Percentiles rank a stretch among this genome's conserved stretches.
These are phyloP conservation scores for Siniperca knerii DNA, from an alignment of 2,113 vertebrate species.

Conservation along the genomic window DNA sequence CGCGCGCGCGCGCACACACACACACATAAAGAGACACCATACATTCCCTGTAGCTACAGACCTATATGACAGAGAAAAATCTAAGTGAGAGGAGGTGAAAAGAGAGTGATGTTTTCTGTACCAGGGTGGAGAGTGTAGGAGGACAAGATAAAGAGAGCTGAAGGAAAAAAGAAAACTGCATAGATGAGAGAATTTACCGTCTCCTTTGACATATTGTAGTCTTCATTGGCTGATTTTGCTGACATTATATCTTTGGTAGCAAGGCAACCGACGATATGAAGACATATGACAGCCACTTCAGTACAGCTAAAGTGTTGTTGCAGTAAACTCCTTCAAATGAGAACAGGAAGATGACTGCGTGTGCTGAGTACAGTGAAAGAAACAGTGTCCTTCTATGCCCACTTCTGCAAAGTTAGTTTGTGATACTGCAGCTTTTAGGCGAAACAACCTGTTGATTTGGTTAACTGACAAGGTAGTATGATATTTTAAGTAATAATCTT, in stretches of 20 bases:
- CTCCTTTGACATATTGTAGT: slow-evolving; percentile 29
- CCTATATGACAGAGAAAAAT: slow-evolving; percentile 4
- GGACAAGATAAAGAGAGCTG: slow-evolving; percentile 50
- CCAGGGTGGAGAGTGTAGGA: slow-evolving; percentile 37
- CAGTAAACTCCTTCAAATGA: not conserved
- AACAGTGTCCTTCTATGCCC: not conserved
- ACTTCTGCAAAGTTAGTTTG: not conserved
- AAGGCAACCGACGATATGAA: not conserved
- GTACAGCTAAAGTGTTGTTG: not conserved
- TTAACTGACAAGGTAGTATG: not conserved
- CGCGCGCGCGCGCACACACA: too few species aligned
- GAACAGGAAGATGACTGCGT: not conserved
- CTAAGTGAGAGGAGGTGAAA: slow-evolving; percentile 9
- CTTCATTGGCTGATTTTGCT: slow-evolving; percentile 32
- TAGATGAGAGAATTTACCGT: slow-evolving; percentile 9
- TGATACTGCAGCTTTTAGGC: not conserved
- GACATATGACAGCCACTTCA: not conserved
- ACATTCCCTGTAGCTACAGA: slow-evolving; percentile 22
- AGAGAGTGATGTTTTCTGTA: slow-evolving; percentile 6
- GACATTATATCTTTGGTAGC: slow-evolving; percentile 27
- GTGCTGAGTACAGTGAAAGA: not conserved
- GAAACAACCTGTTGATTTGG: not conserved
- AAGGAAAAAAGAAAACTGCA: slow-evolving; percentile 7
- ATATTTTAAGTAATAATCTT: not conserved
- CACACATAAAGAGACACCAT: not conserved